Evolutionary conservation across 2,888 invertebrate genomes (phyloP).

Genomic region (Latrodectus hesperus): DNA sequence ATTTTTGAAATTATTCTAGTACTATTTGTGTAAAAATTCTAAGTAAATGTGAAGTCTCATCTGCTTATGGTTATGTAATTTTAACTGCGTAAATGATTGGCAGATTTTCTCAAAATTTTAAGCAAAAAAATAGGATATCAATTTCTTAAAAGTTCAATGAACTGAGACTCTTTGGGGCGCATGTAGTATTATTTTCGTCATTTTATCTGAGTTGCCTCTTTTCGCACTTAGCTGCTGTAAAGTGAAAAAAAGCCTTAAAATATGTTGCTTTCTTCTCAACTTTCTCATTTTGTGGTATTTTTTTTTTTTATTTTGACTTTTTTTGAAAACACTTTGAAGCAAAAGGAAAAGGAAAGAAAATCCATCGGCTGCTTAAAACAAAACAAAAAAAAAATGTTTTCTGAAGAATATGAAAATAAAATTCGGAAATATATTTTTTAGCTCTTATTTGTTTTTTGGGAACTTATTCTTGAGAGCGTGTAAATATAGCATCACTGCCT

Average conservation of each 20-base stretch:
- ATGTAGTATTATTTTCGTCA: conserved; percentile 42
- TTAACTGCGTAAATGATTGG: not conserved
- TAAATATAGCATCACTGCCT: too few relatives aligned
- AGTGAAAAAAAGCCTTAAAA: conserved; percentile 41
- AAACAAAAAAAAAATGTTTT: too few relatives aligned
- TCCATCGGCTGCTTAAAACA: not conserved
- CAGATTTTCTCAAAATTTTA: not conserved
- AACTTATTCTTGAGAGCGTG: too few relatives aligned
- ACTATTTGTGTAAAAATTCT: not conserved
- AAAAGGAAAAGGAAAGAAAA: not conserved
- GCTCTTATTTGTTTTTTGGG: too few relatives aligned
- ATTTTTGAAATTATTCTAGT: not conserved
- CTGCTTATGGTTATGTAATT: not conserved
- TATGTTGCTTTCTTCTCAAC: conserved; percentile 12
- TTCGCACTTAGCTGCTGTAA: conserved; percentile 21
- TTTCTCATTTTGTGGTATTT: not conserved
- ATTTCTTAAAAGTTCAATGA: conserved; percentile 24
- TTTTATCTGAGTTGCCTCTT: conserved; percentile 44
- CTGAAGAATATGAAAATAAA: too few relatives aligned
- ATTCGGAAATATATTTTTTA: too few relatives aligned
- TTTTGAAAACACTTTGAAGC: not conserved
- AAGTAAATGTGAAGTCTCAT: not conserved
- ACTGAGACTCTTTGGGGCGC: conserved; percentile 14
- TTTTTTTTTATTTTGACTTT: conserved; percentile 34
- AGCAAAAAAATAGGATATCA: not conserved